Evolutionary conservation across 2,888 invertebrate genomes (phyloP).

Genomic region (Spisula subtruncata): DNA sequence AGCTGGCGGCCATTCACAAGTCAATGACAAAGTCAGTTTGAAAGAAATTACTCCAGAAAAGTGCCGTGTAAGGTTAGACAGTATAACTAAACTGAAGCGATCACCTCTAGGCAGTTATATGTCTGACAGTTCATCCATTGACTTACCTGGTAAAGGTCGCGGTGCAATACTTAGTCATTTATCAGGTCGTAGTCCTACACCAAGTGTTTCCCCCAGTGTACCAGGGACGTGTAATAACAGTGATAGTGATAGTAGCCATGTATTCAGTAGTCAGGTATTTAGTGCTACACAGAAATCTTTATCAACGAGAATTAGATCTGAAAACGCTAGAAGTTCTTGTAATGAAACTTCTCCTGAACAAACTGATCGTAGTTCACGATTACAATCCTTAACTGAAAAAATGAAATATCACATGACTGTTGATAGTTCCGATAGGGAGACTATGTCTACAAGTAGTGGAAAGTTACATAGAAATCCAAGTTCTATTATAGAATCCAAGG

Average conservation of each 20-base stretch:
- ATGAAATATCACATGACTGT: slow-evolving; percentile 26
- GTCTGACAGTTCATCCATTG: slow-evolving; percentile 14
- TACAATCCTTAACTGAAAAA: slow-evolving; percentile 23
- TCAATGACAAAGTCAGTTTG: not conserved
- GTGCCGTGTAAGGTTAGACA: not conserved
- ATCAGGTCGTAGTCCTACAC: slow-evolving; percentile 5
- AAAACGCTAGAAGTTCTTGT: not conserved
- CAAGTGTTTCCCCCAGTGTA: not conserved
- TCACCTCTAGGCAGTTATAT: not conserved
- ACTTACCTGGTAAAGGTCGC: not conserved
- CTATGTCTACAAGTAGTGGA: not conserved
- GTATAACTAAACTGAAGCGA: not conserved
- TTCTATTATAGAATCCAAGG: not conserved
- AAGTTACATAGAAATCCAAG: not conserved
- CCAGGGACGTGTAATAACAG: not conserved
- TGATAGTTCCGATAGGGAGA: not conserved
- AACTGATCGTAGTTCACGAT: not conserved
- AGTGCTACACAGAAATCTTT: not conserved
- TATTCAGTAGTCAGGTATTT: not conserved
- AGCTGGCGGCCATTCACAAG: not conserved
- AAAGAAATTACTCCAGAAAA: not conserved
- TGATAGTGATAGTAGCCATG: slow-evolving; percentile 21
- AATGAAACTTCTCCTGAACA: not conserved
- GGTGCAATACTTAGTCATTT: slow-evolving; percentile 31
- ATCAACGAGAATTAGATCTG: not conserved